phyloP scores from a whole-genome alignment of 2,888 invertebrate species.

The Hipparchia semele region DNA sequence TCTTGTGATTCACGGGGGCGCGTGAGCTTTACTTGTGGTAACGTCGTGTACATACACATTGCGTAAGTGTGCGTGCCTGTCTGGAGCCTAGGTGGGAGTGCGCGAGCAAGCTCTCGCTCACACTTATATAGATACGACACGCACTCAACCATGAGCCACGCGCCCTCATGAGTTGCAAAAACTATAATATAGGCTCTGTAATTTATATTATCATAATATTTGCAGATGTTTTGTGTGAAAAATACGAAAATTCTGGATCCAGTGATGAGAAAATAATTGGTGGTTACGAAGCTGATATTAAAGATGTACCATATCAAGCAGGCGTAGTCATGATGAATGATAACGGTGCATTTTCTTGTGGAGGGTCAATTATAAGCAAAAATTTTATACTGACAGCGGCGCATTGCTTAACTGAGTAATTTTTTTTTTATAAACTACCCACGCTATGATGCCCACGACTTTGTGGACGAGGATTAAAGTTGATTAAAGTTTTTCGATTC shows the following conservation, averaged over 20 bases:
- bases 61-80: no score
- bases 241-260: neutral
- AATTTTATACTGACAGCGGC: constrained; percentile 9
- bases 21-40: no score
- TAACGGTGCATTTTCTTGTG: neutral
- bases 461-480: no score
- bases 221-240: constrained; percentile 2
- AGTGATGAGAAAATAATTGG: constrained; percentile 10
- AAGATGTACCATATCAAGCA: constrained; percentile 14
- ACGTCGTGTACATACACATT: no score
- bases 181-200: neutral
- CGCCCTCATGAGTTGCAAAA: no score
- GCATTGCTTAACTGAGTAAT: constrained; percentile 5
- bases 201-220: neutral
- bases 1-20: no score
- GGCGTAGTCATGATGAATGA: neutral
- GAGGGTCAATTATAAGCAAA: constrained; percentile 10
- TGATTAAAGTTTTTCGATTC: no score
- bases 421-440: neutral
- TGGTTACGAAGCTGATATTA: neutral
- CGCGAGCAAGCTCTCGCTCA: no score
- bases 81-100: no score
- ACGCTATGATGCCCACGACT: no score
- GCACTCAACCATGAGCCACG: no score
- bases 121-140: no score